Base-by-base conservation (phyloP, 2,113 vertebrate species). In the Rhineura floridana region DNA sequence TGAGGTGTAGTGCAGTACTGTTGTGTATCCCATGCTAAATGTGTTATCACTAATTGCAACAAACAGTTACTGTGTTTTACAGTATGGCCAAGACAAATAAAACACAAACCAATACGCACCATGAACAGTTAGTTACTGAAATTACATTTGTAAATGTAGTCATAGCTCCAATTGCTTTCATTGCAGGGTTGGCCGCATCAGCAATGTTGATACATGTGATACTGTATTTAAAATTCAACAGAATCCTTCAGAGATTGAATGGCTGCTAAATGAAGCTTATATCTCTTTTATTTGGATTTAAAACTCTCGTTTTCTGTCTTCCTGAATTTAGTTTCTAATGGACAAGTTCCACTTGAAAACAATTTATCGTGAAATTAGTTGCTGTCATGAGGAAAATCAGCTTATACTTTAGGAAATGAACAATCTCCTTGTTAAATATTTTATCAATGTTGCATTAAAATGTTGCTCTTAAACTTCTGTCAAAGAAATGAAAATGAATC, bases 351-450 rank as follows among this genome's bases (percentile, higher is more conserved):
- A 79, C 76, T 80, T 81, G 36, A 78, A 79, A 79, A 13, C n/a
- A 86, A 80, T 80, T 69, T 80, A 55, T 42, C 25, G 23, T 79
- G 85, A 79, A 52, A 70, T 79, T 86, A 52, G n/a, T 44, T 52
- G 25, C 46, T 39, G n/a, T 33, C 44, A 67, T 39, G 28, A 25
- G 48, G 75, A 50, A 50, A 80, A 80, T 12, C 46, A 42, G 36
- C n/a, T 87, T 70, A 79, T 55, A 52, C 36, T 69, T 79, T 50
- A 69, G n/a, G 63, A 69, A 87, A 80, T 70, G 48, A 62, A 67
- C 15, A 33, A 36, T 83, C 15, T 86, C 50, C 36, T 50, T 52
- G 25, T 25, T 86, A 55, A 69, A 86, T 9, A 50, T 52, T 30
- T 69, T 69, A 63, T 65, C 30, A 67, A 30, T 79, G 36, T 67